Base-by-base conservation (phyloP, 2,797 vertebrate species). In the Vultur gryphus region DNA sequence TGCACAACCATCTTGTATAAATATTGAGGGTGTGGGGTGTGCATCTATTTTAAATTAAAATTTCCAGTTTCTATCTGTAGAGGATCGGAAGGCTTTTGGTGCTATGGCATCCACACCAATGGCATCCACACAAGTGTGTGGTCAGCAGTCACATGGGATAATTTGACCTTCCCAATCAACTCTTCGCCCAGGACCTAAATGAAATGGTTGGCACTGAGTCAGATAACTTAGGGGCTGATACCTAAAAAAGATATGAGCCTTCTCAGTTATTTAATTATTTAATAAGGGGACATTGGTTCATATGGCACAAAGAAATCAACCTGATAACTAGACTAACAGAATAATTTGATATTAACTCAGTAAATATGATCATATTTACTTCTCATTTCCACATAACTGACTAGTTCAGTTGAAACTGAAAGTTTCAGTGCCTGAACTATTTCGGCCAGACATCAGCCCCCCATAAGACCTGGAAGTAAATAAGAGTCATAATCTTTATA, bases 11-110 rank as follows among this genome's bases (percentile, higher is more conserved):
- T 24, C 9, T 39, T 46, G 10, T 57, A 25, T 31, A 55, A 37
- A 9, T 41, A 29, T 4, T 21, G 6, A 9, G 4, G 4, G 3
- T 5, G 2, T 23, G 6, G 4, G 2, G 5, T 37, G 3, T 58
- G 4, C 3, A 28, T 29, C 5, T 64, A 33, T 66, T 87, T 59
- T 69, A 41, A 59, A 58, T 46, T n/a, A 44, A 51, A 88, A 39
- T 70, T 55, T 85, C 13, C 3, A 2, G 1, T 59, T 81, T 67
- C 19, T 64, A 0, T 29, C 21, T 39, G 9, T 21, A 67, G 23
- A 49, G 8, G 7, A 44, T 8, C 52, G 13, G 18, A 77, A 73
- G 33, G 3, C 2, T 85, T 89, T 52, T 73, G 21, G 8, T 85
- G 11, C 6, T 87, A 8, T 4, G 69, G 24, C 37, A 37, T 37